A percentile compares a stretch with the other conserved stretches of the same genome.
Conservation (phyloP, 2,888 invertebrate genomes). For the Rugalucina vietnamica region DNA sequence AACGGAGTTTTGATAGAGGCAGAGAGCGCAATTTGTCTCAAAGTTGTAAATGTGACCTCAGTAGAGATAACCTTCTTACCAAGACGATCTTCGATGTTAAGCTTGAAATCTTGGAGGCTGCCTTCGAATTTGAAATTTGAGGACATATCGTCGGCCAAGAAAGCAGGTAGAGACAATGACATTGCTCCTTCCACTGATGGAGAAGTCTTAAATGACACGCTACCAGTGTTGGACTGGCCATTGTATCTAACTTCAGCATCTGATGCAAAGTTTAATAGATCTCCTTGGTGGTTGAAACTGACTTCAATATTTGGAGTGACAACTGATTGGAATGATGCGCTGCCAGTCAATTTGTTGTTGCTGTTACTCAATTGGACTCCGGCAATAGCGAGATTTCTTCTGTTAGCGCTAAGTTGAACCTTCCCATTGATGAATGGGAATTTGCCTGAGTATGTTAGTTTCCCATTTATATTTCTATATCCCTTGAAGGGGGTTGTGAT, state of each 20-base stretch:
- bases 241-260: conserved; percentile 38
- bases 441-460: conserved; percentile 33
- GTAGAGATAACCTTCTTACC: conserved; percentile 7
- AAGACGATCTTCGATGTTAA: conserved; percentile 27
- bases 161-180: not conserved
- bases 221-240: conserved; percentile 23
- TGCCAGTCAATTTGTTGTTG: not conserved
- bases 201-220: conserved; percentile 23
- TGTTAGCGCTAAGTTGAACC: conserved; percentile 32
- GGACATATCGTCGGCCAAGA: not conserved
- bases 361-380: conserved; percentile 4
- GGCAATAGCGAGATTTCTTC: conserved; percentile 39
- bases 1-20: conserved; percentile 65
- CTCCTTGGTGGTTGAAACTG: conserved; percentile 29
- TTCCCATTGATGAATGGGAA: conserved; percentile 30
- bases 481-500: conserved; percentile 43
- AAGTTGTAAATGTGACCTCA: not conserved
- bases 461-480: conserved; percentile 27
- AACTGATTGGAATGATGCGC: conserved; percentile 25
- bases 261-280: conserved; percentile 33
- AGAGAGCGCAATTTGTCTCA: not conserved
- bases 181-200: conserved; percentile 12
- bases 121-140: conserved; percentile 46
- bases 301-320: conserved; percentile 43
- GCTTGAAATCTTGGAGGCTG: conserved; percentile 27